These are phyloP conservation scores for Excalfactoria chinensis DNA, from an alignment of 2,113 vertebrate genomes.

Conservation along the genomic window DNA sequence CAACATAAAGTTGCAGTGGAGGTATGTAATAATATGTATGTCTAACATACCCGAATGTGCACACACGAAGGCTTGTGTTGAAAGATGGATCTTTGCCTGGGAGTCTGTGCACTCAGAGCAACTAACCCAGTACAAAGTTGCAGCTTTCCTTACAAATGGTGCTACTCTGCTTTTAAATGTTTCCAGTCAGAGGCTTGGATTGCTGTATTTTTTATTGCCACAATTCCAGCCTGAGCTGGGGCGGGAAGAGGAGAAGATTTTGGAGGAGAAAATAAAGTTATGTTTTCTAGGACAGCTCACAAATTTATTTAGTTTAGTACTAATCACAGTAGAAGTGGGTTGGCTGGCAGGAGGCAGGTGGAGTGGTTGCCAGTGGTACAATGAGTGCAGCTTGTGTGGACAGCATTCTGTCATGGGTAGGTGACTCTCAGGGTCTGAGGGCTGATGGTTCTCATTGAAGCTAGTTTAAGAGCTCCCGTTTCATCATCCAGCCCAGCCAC, in stretches of 20 bases:
- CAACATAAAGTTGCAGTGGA: neutral
- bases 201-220: neutral
- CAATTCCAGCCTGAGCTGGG: neutral
- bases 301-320: neutral
- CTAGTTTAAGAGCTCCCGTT: neutral
- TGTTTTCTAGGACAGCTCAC: neutral
- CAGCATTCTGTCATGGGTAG: neutral
- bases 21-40: neutral
- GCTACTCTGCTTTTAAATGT: neutral
- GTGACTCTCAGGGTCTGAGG: neutral
- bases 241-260: neutral
- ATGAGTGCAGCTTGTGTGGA: neutral
- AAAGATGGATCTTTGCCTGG: neutral
- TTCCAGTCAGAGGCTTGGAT: neutral
- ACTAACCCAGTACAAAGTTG: neutral
- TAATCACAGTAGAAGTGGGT: neutral
- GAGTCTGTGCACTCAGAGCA: neutral
- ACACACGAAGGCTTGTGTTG: accelerated
- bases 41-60: neutral
- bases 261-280: neutral
- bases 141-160: neutral
- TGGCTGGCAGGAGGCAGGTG: neutral
- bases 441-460: neutral
- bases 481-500: conserved; percentile 9
- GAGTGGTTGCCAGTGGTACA: neutral